These are phyloP conservation scores for Argopecten irradians DNA, from an alignment of 1,140 invertebrate species.

Conservation along the genomic window DNA sequence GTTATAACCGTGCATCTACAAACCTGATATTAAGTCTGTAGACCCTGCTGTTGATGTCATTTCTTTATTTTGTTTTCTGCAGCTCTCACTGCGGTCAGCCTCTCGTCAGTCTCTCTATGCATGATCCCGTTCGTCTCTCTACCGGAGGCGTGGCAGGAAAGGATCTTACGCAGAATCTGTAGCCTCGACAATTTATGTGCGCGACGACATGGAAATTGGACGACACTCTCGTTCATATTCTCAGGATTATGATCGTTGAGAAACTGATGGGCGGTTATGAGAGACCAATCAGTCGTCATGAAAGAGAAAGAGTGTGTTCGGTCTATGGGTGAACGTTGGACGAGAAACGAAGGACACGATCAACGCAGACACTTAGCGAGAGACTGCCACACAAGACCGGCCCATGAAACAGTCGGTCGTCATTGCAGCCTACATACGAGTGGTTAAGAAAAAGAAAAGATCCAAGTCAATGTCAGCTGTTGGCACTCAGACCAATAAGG, in stretches of 20 bases:
- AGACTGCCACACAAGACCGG: constrained; percentile 69
- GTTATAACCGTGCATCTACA: too few species aligned
- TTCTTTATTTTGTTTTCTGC: constrained; percentile 36
- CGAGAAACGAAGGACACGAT: constrained; percentile 46
- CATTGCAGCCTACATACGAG: constrained; percentile 57
- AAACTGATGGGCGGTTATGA: constrained; percentile 59
- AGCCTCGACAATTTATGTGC: constrained; percentile 52
- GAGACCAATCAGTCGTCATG: constrained; percentile 53
- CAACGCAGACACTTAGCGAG: constrained; percentile 65
- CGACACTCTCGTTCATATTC: constrained; percentile 36
- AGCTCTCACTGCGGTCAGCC: constrained; percentile 62
- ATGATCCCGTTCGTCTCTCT: constrained; percentile 68
- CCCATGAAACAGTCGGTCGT: constrained; percentile 50
- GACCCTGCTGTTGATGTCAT: not conserved
- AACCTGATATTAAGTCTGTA: too few species aligned
- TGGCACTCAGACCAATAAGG: constrained; percentile 58
- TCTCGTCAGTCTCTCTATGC: constrained; percentile 70
- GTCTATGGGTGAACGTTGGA: constrained; percentile 64
- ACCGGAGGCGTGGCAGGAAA: constrained; percentile 61
- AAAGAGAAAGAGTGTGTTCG: constrained; percentile 57
- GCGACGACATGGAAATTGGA: constrained; percentile 66
- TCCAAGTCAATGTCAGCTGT: constrained; percentile 58
- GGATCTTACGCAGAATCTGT: constrained; percentile 65
- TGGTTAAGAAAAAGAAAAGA: constrained; percentile 55
- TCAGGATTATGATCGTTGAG: constrained; percentile 44